Base-by-base conservation (phyloP, 1,140 invertebrate species). In the Diorhabda elongata region DNA sequence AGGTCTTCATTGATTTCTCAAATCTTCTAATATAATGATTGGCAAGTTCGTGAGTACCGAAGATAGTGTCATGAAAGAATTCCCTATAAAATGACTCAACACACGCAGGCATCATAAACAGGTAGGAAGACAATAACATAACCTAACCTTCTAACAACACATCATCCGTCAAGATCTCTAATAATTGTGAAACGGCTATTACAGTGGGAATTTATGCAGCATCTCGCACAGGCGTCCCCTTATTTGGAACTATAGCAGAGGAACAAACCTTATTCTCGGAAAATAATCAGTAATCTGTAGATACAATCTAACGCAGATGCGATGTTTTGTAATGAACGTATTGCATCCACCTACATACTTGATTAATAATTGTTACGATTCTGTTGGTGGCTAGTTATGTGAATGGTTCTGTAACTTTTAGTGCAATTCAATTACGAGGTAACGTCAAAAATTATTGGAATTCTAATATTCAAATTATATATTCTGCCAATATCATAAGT, bases 301-400 rank as follows among this genome's bases (percentile, higher is more conserved):
- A 52, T 52, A 52, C 47, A 52, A 52, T 52, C 47, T 8, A 52
- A 52, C 47, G 47, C 47, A 52, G 47, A 52, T 52, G 47, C 47
- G 47, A 52, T 52, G 47, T n/a, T 52, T n/a, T 52, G 6, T 52
- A 8, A n/a, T 52, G n/a, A 52, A 6, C n/a, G 47, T 52, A 52
- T 52, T 52, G 47, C 47, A 52, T 52, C 47, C 47, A 52, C 47
- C 47, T 52, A 52, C 47, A 52, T 52, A 4, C 6, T 52, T 52
- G 47, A 52, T 52, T 52, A 52, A 52, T 52, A 52, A 52, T 52
- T 52, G 47, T 52, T 52, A 52, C 47, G 6, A n/a, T 52, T 52
- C 47, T n/a, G 47, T 52, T 52, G 47, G 47, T 52, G 47, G 47
- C 47, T 6, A n/a, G 6, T 8, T 8, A 8, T 52, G 47, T 52